Base-by-base conservation (phyloP, 2,797 vertebrate species). In the Peromyscus melanophrys region DNA sequence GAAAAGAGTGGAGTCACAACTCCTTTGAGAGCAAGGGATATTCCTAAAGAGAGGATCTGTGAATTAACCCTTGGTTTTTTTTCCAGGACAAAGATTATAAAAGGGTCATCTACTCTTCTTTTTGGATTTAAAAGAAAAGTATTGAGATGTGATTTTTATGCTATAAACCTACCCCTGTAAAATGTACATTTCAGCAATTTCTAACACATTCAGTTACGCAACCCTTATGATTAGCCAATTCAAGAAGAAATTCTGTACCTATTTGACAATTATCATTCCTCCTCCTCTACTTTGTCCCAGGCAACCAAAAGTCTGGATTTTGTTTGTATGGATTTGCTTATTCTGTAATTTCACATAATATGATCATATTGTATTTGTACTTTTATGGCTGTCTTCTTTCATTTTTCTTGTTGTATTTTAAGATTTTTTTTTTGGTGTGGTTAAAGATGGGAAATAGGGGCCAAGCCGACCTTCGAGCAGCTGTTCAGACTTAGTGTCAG, bases 21-120 rank as follows among this genome's bases (percentile, higher is more conserved):
- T 94, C 52, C 80, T 96, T 96, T 83, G 31, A 59, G 73, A 90
- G 37, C 43, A 93, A 96, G 73, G 73, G 61, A 71, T 83, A 29
- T 5, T 95, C 21, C 31, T 94, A 95, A 84, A 52, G 78, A 93
- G 61, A 95, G 80, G 4, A 46, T 67, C 81, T 92, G 61, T 80
- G 78, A 86, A 34, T 85, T 71, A 49, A 86, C 94, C 71, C 93
- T 90, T 97, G 63, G 73, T 96, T 93, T 96, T 95, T 95, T 96
- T 49, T 61, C 71, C 29, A 93, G 25, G 63, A 94, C 76, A 43
- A 80, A 90, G 27, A 87, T 92, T 73, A 92, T 95, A 80, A 87
- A 86, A 92, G 82, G 40, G 61, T 40, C 29, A 91, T 96, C n/a
- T 96, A n/a, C 27, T 77, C 52, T 88, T 85, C 52, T 57, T 96